phyloP scores from a whole-genome alignment of 1,140 invertebrate genomes.

The Drosophila quadrilineata region DNA sequence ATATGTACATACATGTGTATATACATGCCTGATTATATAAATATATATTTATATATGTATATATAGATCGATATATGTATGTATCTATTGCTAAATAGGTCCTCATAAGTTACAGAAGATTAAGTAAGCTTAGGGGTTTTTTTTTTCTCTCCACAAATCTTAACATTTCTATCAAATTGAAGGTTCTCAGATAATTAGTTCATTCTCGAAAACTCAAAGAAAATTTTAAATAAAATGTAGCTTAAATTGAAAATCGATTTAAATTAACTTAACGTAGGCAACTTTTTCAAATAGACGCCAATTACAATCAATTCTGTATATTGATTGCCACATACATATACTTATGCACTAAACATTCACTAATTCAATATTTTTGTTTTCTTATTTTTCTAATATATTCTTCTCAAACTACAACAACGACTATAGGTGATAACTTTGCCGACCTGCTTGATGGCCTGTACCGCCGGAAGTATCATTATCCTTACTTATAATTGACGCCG shows the following conservation, averaged over 20 bases:
- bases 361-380: constrained; percentile 35
- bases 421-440: constrained; percentile 71
- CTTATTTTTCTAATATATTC: constrained; percentile 14
- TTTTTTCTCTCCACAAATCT: no score
- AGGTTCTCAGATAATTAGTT: no score
- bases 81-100: constrained; percentile 3
- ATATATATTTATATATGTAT: no score
- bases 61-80: no score
- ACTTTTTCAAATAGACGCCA: constrained; percentile 48
- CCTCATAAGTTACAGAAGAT: constrained; percentile 33
- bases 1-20: no score
- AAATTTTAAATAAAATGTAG: constrained; percentile 16
- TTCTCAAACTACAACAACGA: constrained; percentile 1
- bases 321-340: neutral
- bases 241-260: constrained; percentile 16
- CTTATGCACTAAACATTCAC: no score
- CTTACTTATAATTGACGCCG: constrained; percentile 80
- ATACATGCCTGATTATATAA: no score
- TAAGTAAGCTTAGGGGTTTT: constrained; percentile 34
- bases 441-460: constrained; percentile 79
- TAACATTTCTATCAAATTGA: no score
- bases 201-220: neutral
- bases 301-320: neutral
- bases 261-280: constrained; percentile 19
- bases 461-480: constrained; percentile 80